phyloP scores from a whole-genome alignment of 1,140 invertebrate genomes.

The Leptestheria dahalacensis region DNA sequence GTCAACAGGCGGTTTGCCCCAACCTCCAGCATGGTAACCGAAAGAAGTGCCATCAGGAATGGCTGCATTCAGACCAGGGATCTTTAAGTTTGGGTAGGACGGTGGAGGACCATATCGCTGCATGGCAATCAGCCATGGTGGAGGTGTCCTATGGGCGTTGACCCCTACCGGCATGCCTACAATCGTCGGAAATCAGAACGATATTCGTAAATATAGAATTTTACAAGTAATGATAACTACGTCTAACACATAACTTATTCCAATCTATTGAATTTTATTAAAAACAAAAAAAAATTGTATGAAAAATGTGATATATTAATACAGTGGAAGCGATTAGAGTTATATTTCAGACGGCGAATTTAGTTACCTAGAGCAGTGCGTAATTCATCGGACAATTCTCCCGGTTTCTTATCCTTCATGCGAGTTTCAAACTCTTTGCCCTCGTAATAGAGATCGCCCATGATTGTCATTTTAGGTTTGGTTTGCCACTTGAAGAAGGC shows the following conservation, averaged over 20 bases:
- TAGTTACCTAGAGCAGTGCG: conserved; percentile 56
- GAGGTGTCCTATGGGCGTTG: conserved; percentile 65
- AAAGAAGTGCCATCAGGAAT: conserved; percentile 94
- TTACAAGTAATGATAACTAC: too few relatives aligned
- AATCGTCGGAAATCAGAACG: too few relatives aligned
- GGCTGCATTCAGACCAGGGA: conserved; percentile 81
- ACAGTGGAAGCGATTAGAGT: too few relatives aligned
- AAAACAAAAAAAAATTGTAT: too few relatives aligned
- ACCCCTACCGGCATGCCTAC: conserved; percentile 93
- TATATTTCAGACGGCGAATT: too few relatives aligned
- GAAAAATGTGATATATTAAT: not conserved
- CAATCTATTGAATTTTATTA: too few relatives aligned
- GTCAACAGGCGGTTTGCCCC: conserved; percentile 99
- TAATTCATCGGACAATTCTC: conserved; percentile 88
- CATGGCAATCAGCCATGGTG: conserved; percentile 99
- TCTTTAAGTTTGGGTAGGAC: conserved; percentile 96
- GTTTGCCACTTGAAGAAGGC: conserved; percentile 99
- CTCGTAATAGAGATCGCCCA: conserved; percentile 98
- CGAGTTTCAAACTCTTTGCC: conserved; percentile 99
- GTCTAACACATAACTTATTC: too few relatives aligned
- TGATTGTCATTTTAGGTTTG: conserved; percentile 96
- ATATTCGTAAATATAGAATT: too few relatives aligned
- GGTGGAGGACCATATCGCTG: conserved; percentile 98
- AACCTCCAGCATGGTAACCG: conserved; percentile 96
- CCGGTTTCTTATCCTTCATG: conserved; percentile 96